phyloP scores from a whole-genome alignment of 1,140 invertebrate species.

The Venturia canescens region DNA sequence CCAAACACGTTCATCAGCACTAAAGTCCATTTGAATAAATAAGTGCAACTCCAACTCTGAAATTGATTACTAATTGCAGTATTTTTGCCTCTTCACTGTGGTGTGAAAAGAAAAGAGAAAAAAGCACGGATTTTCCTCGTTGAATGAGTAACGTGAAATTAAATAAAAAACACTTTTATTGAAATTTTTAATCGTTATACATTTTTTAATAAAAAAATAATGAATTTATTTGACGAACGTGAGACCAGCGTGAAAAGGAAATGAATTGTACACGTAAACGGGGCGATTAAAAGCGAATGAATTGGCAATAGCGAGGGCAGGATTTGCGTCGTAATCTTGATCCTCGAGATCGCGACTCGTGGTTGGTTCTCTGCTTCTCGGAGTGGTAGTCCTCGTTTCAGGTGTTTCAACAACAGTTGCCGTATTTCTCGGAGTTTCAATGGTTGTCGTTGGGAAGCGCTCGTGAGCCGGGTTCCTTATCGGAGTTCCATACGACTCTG shows the following conservation, averaged over 20 bases:
- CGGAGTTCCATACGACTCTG: constrained; percentile 30
- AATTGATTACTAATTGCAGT: too few species aligned
- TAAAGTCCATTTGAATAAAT: too few species aligned
- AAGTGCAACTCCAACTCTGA: too few species aligned
- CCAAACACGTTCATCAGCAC: too few species aligned
- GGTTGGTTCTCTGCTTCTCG: constrained; percentile 65
- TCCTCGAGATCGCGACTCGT: constrained; percentile 53
- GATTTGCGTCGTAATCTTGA: constrained; percentile 66
- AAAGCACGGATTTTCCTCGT: too few species aligned
- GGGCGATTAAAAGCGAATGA: constrained; percentile 74
- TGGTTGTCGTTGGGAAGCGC: constrained; percentile 2
- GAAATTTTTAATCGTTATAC: background rate
- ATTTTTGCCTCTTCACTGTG: too few species aligned
- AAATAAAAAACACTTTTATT: background rate
- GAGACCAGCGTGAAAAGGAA: constrained; percentile 61
- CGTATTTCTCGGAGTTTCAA: constrained; percentile 7
- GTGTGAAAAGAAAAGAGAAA: too few species aligned
- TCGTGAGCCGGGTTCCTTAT: background rate
- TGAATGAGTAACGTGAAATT: too few species aligned
- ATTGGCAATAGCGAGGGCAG: constrained; percentile 71
- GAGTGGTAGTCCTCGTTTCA: constrained; percentile 61
- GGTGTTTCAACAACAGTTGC: constrained; percentile 51
- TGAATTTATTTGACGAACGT: constrained; percentile 57
- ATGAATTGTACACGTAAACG: constrained; percentile 70
- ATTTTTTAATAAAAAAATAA: background rate